phyloP scores from a whole-genome alignment of 1,140 invertebrate species.

The Diachasma alloeum region DNA sequence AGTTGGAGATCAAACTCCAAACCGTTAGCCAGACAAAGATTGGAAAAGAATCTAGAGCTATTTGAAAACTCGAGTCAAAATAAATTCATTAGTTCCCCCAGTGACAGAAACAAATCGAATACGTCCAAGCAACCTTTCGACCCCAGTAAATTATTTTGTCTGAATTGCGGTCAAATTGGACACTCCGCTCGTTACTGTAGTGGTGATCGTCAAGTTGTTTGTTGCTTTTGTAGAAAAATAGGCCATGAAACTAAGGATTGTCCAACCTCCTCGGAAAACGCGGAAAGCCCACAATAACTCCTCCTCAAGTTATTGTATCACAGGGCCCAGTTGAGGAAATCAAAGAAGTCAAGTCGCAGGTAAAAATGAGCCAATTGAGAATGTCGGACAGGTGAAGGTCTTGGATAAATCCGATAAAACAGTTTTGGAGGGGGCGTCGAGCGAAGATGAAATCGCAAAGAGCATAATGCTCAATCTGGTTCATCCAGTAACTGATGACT shows the following conservation, averaged over 20 bases:
- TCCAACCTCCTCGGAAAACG: conserved; percentile 2
- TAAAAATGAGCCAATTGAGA: not conserved
- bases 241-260: conserved; percentile 22
- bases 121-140: not conserved
- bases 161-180: conserved; percentile 13
- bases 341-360: not conserved
- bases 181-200: conserved; percentile 10
- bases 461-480: not conserved
- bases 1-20: no score
- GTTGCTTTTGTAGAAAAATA: not conserved
- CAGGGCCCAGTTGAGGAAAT: not conserved
- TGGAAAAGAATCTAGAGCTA: not conserved
- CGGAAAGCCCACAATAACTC: conserved; percentile 1
- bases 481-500: no score
- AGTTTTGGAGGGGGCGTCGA: no score
- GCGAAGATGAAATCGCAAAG: no score
- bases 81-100: not conserved
- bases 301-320: conserved; percentile 9
- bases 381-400: not conserved
- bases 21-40: not conserved
- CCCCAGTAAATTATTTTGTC: no score
- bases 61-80: no score
- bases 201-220: not conserved
- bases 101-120: not conserved
- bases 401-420: conserved; percentile 3